Conservation (phyloP, 2,888 invertebrate species). For the Gibbula magus region DNA sequence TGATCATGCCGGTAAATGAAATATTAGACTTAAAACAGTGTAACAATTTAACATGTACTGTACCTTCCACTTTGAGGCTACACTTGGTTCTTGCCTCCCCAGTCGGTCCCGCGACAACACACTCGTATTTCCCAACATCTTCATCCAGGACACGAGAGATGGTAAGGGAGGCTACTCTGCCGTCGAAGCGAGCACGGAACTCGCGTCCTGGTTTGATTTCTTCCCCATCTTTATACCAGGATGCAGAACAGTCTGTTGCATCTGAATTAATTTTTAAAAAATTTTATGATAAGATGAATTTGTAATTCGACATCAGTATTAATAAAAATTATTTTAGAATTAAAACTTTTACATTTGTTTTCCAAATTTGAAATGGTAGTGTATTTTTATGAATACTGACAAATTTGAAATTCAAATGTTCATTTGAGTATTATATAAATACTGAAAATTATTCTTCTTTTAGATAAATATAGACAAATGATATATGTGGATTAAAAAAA, state of each 20-base stretch:
- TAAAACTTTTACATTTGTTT: neutral
- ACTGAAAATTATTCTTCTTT: too few species aligned
- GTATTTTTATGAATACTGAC: neutral
- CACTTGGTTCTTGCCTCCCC: conserved; percentile 83
- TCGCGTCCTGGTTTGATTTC: conserved; percentile 59
- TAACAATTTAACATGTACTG: conserved; percentile 19
- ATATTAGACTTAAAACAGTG: neutral
- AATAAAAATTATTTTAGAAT: too few species aligned
- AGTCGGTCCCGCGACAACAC: conserved; percentile 92
- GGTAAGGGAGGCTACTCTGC: conserved; percentile 86
- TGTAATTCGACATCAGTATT: too few species aligned
- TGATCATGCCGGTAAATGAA: too few species aligned
- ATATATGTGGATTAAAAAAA: too few species aligned
- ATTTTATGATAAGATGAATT: too few species aligned
- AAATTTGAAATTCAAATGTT: too few species aligned
- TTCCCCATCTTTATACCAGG: conserved; percentile 65
- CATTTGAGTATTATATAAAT: too few species aligned
- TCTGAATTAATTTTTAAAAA: conserved; percentile 44
- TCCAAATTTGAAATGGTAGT: neutral
- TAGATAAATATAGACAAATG: too few species aligned
- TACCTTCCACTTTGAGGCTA: conserved; percentile 65
- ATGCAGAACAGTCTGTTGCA: conserved; percentile 54
- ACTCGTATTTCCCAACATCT: conserved; percentile 96
- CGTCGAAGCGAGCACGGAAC: conserved; percentile 60
- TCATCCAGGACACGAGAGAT: conserved; percentile 94